phyloP scores from a whole-genome alignment of 2,888 invertebrate species.

The Osmoderma eremita region DNA sequence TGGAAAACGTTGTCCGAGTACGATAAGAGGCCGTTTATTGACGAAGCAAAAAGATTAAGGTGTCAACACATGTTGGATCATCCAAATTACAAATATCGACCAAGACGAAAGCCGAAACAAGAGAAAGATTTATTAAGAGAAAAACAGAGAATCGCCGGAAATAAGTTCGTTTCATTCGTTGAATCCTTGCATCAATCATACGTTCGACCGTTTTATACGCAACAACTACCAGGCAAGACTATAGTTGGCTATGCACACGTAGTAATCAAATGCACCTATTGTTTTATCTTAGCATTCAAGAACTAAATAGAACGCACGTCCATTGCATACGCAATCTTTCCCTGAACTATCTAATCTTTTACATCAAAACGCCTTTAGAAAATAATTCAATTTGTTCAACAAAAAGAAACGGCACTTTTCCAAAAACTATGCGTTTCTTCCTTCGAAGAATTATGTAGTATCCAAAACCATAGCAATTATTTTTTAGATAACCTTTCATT shows the following conservation, averaged over 20 bases:
- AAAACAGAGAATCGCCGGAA: conserved; percentile 28
- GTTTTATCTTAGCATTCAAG: too few species aligned
- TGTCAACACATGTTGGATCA: conserved; percentile 63
- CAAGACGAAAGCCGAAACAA: conserved; percentile 59
- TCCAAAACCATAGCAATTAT: too few species aligned
- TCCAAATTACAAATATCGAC: conserved; percentile 62
- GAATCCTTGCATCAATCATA: conserved; percentile 29
- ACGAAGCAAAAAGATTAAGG: conserved; percentile 78
- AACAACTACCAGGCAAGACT: conserved; percentile 26
- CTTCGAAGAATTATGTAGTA: too few species aligned
- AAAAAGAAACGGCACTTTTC: too few species aligned
- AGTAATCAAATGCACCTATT: neutral
- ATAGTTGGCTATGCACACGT: neutral
- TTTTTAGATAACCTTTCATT: conserved; percentile 18
- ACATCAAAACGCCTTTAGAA: too few species aligned
- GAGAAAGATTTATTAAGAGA: conserved; percentile 48
- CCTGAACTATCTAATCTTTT: too few species aligned
- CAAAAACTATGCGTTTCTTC: too few species aligned
- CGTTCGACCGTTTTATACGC: conserved; percentile 24
- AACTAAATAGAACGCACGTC: neutral
- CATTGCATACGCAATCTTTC: neutral
- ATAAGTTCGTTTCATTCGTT: conserved; percentile 16
- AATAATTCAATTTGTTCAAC: too few species aligned
- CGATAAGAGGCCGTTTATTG: conserved; percentile 88
- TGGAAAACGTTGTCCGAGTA: conserved; percentile 84